These are phyloP conservation scores for Gadopsis marmoratus DNA, from an alignment of 2,797 vertebrate species.

Conservation along the genomic window DNA sequence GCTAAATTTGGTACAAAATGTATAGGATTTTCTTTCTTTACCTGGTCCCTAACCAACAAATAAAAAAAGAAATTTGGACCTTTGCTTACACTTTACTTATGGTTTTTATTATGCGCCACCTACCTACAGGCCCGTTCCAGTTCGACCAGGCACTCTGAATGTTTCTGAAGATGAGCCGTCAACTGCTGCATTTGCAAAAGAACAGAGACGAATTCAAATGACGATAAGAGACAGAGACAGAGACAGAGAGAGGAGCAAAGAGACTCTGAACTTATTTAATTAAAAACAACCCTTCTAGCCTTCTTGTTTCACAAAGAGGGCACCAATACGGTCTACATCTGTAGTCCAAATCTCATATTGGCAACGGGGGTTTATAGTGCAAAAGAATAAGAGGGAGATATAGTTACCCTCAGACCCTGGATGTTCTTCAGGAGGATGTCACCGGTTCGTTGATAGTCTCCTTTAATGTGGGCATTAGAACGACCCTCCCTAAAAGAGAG, in stretches of 20 bases:
- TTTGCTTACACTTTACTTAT: too few relatives aligned
- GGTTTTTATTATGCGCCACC: background rate
- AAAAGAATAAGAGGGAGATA: background rate
- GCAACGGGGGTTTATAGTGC: too few relatives aligned
- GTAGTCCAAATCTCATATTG: background rate
- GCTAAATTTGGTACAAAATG: too few relatives aligned
- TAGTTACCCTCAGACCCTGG: constrained; percentile 90
- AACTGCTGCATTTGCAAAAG: constrained; percentile 83
- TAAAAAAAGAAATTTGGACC: too few relatives aligned
- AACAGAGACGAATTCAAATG: background rate
- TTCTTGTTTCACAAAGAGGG: background rate
- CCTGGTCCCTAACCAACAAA: too few relatives aligned
- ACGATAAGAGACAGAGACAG: background rate
- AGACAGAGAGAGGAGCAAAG: too few relatives aligned
- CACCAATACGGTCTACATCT: background rate
- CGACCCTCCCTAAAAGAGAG: constrained; percentile 88
- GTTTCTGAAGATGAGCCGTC: constrained; percentile 91
- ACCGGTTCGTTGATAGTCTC: constrained; percentile 93
- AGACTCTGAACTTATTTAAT: too few relatives aligned
- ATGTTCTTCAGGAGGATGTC: constrained; percentile 94
- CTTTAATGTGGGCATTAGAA: constrained; percentile 93
- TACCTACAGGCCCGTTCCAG: constrained; percentile 86
- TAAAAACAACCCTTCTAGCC: background rate
- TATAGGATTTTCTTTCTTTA: too few relatives aligned
- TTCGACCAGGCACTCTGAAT: constrained; percentile 91